phyloP scores from a whole-genome alignment of 2,888 invertebrate species.

The Tuberolachnus salignus region DNA sequence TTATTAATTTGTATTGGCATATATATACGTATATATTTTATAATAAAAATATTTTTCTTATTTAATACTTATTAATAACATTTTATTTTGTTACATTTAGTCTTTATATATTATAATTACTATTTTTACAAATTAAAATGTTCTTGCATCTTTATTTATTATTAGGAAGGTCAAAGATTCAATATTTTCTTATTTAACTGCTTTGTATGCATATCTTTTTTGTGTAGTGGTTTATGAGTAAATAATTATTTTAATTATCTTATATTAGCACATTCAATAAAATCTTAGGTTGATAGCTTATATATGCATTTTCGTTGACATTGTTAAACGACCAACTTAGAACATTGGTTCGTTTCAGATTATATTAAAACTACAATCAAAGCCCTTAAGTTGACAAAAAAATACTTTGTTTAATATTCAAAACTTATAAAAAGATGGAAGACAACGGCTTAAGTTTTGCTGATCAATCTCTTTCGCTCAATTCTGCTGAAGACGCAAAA shows the following conservation, averaged over 20 bases:
- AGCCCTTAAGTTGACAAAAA: slow-evolving; percentile 34
- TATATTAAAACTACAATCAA: slow-evolving; percentile 49
- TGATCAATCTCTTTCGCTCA: slow-evolving; percentile 78
- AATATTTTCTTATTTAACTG: slow-evolving; percentile 9
- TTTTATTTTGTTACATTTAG: no score
- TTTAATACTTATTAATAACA: no score
- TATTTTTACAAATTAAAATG: no score
- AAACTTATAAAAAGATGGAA: slow-evolving; percentile 55
- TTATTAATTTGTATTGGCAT: no score
- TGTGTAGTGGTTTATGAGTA: slow-evolving; percentile 14
- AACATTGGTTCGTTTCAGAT: slow-evolving; percentile 56
- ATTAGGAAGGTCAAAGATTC: background rate
- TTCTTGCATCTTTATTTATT: no score
- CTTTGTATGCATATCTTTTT: slow-evolving; percentile 34
- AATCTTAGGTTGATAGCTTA: slow-evolving; percentile 27
- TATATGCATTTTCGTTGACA: slow-evolving; percentile 8
- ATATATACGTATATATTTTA: no score
- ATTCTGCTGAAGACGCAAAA: slow-evolving; percentile 77
- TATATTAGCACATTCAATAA: background rate
- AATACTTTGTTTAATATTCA: slow-evolving; percentile 3
- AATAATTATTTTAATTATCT: background rate
- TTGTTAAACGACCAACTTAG: slow-evolving; percentile 50
- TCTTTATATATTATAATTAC: no score
- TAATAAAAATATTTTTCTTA: no score
- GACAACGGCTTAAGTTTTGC: slow-evolving; percentile 77